Conservation (phyloP, 1,140 invertebrate species). For the Drosophila ogumai region DNA sequence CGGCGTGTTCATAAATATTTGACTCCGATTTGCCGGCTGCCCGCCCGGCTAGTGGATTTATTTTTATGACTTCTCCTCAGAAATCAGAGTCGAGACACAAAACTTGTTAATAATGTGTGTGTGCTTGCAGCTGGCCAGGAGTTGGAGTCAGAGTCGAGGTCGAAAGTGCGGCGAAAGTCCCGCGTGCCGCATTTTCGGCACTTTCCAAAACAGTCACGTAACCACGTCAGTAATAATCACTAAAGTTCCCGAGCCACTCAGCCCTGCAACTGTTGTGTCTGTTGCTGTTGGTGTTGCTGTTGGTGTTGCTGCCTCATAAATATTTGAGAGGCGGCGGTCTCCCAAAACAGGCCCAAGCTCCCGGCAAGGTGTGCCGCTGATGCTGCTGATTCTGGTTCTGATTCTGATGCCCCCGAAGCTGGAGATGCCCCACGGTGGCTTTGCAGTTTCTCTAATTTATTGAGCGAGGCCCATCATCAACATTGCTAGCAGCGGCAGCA, state of each 20-base stretch:
- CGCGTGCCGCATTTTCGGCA: conserved; percentile 82
- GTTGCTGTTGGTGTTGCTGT: conserved; percentile 5
- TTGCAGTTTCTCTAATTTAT: conserved; percentile 79
- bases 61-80: conserved; percentile 65
- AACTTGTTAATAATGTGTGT: conserved; percentile 53
- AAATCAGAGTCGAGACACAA: conserved; percentile 53
- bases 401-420: conserved; percentile 2
- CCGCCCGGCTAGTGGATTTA: conserved; percentile 66
- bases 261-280: conserved; percentile 34
- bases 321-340: conserved; percentile 60
- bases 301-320: conserved; percentile 62
- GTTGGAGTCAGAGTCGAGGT: background rate
- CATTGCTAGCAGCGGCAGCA: conserved; percentile 23
- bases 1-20: conserved; percentile 73
- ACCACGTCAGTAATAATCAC: conserved; percentile 85
- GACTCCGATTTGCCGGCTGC: conserved; percentile 27
- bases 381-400: conserved; percentile 3
- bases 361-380: conserved; percentile 56
- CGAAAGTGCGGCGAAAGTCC: conserved; percentile 27
- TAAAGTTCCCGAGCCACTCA: conserved; percentile 74
- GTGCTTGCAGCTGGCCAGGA: conserved; percentile 28
- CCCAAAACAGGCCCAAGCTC: conserved; percentile 49
- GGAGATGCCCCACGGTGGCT: conserved; percentile 35
- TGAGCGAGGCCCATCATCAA: conserved; percentile 69
- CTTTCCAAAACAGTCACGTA: conserved; percentile 85